Base-by-base conservation (phyloP, 2,797 vertebrate species). In the Sebastiscus albofasciatus region DNA sequence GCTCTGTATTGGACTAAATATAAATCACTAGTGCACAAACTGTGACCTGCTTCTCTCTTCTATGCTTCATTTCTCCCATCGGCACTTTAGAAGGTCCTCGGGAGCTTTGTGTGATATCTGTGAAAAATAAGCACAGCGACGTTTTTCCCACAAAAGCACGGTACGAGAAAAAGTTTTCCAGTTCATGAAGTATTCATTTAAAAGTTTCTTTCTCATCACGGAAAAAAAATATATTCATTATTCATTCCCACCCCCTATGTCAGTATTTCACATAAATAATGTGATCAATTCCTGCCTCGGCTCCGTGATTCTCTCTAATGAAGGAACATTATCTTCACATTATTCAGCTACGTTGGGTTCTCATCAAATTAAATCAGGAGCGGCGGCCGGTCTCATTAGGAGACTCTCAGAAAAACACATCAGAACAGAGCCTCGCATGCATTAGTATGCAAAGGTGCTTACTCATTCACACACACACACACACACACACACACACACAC, bases 391-490 rank as follows among this genome's bases (percentile, higher is more conserved):
- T 29, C 72, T 85, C 74, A 80, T 85, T 73, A 86, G 16, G 58
- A 74, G 16, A 60, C 70, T 56, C 74, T 75, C 36, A 65, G 22
- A 31, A 16, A 36, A 49, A 81, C 64, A n/a, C 73, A 67, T 58
- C 62, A 55, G 39, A 34, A 39, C 36, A 4, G 22, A 60, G 62
- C 29, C 59, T 61, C 2, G 4, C n/a, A 67, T 0, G 8, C 42
- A 86, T 90, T 80, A 87, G 83, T 67, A 77, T 86, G 88, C 76
- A 88, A 81, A 76, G 62, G 36, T 81, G n/a, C 78, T 75, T 13
- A 62, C 11, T 75, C 60, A 67, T 62, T 75, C 33, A 36, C 34
- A 62, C 27, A 76, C 14, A 75, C 52, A 39, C 12, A 67, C 46
- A 72, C 31, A 80, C 33, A 36, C 34, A 62, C 27, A 76, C 14